phyloP scores from a whole-genome alignment of 30 jellyfish, hydroid and myxozoan genomes.

The Pseudorhiza aurosa region DNA sequence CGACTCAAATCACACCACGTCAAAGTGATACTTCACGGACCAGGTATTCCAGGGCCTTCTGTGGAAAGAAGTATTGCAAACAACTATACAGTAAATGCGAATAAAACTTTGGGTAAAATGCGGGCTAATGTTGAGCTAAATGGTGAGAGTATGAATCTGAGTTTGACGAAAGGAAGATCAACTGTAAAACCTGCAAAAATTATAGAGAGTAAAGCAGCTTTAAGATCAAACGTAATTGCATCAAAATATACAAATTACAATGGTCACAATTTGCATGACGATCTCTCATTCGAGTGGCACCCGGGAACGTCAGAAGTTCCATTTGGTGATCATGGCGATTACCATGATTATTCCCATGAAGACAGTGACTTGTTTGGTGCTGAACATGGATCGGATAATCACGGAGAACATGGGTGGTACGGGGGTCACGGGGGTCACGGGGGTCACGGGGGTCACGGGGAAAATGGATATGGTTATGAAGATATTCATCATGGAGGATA shows the following conservation, averaged over 20 bases:
- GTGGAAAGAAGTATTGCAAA: slow-evolving; percentile 21
- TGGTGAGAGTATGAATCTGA: no score
- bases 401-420: slow-evolving; percentile 72
- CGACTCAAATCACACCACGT: slow-evolving; percentile 60
- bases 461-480: slow-evolving; percentile 41
- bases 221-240: slow-evolving; percentile 11
- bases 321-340: slow-evolving; percentile 59
- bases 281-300: slow-evolving; percentile 41
- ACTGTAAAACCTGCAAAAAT: neutral
- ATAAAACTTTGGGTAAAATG: no score
- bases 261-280: slow-evolving; percentile 51
- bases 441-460: slow-evolving; percentile 70
- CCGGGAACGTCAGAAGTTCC: slow-evolving; percentile 53
- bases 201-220: neutral
- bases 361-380: slow-evolving; percentile 12
- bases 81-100: neutral
- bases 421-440: slow-evolving; percentile 63
- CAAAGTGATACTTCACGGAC: slow-evolving; percentile 71
- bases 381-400: slow-evolving; percentile 56
- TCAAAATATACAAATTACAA: slow-evolving; percentile 19
- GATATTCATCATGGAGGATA: slow-evolving; percentile 22
- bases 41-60: slow-evolving; percentile 71
- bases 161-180: no score
- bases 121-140: no score
- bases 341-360: slow-evolving; percentile 56